Percentiles rank a stretch among this genome's conserved stretches.
phyloP scores from a whole-genome alignment of 2,113 vertebrate species.

The Nanorana parkeri region DNA sequence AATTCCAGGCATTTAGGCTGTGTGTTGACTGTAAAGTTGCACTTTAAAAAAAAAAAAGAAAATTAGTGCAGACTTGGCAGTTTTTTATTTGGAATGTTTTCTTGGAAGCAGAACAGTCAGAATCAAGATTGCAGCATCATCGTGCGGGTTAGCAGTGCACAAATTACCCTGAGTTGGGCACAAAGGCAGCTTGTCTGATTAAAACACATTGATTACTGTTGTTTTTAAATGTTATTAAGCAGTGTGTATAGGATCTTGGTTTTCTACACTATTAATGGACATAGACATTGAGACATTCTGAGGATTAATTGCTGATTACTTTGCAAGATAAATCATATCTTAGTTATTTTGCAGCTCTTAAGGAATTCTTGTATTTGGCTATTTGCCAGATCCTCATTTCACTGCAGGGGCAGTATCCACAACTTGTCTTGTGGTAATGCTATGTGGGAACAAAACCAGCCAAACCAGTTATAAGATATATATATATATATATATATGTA shows the following conservation, averaged over 20 bases:
- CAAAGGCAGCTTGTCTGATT: conserved; percentile 25
- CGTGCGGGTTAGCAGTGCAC: conserved; percentile 3
- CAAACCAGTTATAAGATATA: conserved; percentile 38
- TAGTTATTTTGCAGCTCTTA: conserved; percentile 39
- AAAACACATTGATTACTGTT: conserved; percentile 29
- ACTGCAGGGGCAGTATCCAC: conserved; percentile 31
- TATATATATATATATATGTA: conserved; percentile 15
- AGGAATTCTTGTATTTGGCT: conserved; percentile 44
- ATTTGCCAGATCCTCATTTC: conserved; percentile 44
- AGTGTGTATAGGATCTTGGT: conserved; percentile 28
- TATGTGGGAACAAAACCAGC: conserved; percentile 43
- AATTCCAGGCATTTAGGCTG: neutral
- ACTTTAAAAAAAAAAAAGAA: neutral
- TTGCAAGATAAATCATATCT: conserved; percentile 38
- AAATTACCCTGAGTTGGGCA: conserved; percentile 24
- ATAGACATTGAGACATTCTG: conserved; percentile 24
- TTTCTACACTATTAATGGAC: conserved; percentile 38
- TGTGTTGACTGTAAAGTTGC: conserved; percentile 1
- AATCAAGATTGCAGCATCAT: conserved; percentile 42
- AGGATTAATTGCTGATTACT: conserved; percentile 44
- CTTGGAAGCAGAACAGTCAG: conserved; percentile 36
- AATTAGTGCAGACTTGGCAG: conserved; percentile 14
- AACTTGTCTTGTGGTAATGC: conserved; percentile 29
- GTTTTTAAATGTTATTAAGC: conserved; percentile 25
- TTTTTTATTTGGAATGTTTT: conserved; percentile 48